Evolutionary conservation across 2,113 vertebrate genomes (phyloP), one percentile per base, ranked within the genome.

Genomic region (Neodon shergylaensis): DNA sequence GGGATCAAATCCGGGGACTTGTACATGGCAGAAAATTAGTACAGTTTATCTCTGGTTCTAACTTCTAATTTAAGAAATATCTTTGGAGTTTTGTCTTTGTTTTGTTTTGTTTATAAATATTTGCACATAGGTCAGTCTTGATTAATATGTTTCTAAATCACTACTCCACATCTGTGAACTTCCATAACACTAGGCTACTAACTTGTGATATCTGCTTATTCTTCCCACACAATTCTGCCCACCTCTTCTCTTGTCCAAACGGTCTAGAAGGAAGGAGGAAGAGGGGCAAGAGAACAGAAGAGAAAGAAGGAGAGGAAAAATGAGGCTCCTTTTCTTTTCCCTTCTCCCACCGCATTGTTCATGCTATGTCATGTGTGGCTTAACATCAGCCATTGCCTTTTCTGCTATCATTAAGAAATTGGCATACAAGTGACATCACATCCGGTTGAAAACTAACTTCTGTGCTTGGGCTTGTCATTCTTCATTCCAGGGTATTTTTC

Each of bases 91-190:
- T 58, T n/a, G 33, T 81, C 16, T 49, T 31, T 74, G n/a, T 72
- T 73, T 72, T 73, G 76, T 36, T 83, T 84, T 82, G 58, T 86
- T 91, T 63, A 81, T 94, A 76, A 90, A 11, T 88, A 87, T 81
- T 90, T 96, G 42, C 49, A 92, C 36, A 88, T 7, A 65, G 90
- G n/a, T 76, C 49, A 81, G 33, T 54, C n/a, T 54, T 16, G 19
- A 86, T 72, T 91, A 84, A 52, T 66, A 26, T 44, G 42, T 65
- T 83, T 65, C 47, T 76, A 58, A 8, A 65, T 68, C 19, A 24
- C 39, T 90, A 49, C 39, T 90, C 95, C 70, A 85, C 82, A 65
- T 76, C n/a, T 72, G 19, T 2, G 6, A 72, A 93, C 65, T 47
- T 79, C 36, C 39, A 68, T 13, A 31, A 12, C 82, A 14, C 7